These are phyloP conservation scores for Lacerta agilis DNA, from an alignment of 2,797 vertebrate genomes.

Conservation along the genomic window DNA sequence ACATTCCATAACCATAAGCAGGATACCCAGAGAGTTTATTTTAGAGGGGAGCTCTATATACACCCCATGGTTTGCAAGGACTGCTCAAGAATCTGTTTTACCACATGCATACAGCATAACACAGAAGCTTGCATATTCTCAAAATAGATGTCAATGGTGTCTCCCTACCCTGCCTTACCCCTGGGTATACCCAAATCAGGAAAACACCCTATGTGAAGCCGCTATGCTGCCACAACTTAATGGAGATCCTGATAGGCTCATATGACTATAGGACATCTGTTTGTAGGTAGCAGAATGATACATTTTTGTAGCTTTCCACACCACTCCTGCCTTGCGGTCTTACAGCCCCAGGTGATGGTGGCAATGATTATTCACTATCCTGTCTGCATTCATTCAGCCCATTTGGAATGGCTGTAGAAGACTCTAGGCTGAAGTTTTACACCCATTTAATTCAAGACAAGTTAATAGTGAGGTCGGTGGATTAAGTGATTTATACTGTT, in stretches of 20 bases:
- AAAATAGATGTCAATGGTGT: not conserved
- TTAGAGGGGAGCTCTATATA: not conserved
- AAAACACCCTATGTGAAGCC: not conserved
- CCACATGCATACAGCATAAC: not conserved
- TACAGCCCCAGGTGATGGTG: not conserved
- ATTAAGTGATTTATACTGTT: conserved; percentile 26
- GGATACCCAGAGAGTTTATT: not conserved
- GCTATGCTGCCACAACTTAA: not conserved
- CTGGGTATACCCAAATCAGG: not conserved
- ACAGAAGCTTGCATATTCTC: not conserved
- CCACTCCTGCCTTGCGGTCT: not conserved
- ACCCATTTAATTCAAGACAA: conserved; percentile 6
- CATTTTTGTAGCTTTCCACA: not conserved
- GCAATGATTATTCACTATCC: not conserved
- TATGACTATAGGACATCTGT: not conserved
- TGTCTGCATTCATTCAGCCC: not conserved
- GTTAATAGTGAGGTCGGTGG: not conserved
- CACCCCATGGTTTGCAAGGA: not conserved
- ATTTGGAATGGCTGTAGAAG: not conserved
- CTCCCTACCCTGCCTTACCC: too few relatives aligned
- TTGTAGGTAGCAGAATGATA: not conserved
- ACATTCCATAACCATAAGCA: not conserved
- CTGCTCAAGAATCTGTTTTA: not conserved
- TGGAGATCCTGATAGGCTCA: not conserved
- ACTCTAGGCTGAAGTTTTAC: fast-evolving